A percentile compares a stretch with the other conserved stretches of the same genome.
Evolutionary conservation across 2,797 vertebrate species (phyloP).

Genomic region (Rousettus madagascariensis): DNA sequence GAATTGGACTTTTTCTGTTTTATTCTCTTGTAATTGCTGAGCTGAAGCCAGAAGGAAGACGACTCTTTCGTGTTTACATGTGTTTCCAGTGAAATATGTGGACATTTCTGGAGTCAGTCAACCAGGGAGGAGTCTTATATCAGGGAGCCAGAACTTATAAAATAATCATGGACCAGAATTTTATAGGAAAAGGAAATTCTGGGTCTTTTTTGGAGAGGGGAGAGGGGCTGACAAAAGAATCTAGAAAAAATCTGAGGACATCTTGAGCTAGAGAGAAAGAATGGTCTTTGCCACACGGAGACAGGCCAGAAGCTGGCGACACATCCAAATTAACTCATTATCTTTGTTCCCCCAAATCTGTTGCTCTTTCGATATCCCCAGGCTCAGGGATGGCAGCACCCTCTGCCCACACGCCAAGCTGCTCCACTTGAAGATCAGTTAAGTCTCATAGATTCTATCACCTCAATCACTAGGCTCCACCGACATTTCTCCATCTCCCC

Average conservation of each 20-base stretch:
- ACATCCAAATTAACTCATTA: not conserved
- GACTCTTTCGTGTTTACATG: not conserved
- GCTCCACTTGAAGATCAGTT: not conserved
- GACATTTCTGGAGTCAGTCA: not conserved
- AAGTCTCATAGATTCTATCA: not conserved
- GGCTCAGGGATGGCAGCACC: not conserved
- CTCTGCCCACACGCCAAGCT: not conserved
- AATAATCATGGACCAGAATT: not conserved
- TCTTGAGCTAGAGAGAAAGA: not conserved
- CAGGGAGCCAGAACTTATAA: not conserved
- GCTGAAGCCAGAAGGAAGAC: not conserved
- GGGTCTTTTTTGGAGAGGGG: not conserved
- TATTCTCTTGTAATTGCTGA: not conserved
- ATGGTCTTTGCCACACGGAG: not conserved
- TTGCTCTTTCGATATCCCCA: not conserved
- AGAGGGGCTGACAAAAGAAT: not conserved
- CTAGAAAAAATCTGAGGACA: not conserved
- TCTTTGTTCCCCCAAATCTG: not conserved
- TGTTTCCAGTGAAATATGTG: not conserved
- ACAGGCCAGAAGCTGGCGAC: not conserved
- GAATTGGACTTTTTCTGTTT: not conserved
- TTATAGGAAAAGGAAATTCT: not conserved
- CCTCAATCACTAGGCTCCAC: not conserved
- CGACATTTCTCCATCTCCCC: not conserved
- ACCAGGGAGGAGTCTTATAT: not conserved